Evolutionary conservation across 2,797 vertebrate genomes (phyloP), one percentile per base, ranked within the genome.

Genomic region (Sebastes iracundus): DNA sequence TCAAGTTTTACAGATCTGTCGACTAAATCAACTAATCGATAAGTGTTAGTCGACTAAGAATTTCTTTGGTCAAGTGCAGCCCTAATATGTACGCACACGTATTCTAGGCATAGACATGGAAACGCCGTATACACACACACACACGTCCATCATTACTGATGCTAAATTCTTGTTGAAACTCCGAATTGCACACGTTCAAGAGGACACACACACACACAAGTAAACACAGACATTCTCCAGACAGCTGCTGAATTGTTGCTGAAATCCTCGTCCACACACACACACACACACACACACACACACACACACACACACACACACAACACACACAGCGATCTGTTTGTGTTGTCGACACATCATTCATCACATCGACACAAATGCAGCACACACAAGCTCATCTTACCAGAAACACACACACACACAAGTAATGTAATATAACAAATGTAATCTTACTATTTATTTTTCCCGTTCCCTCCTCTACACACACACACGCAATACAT

Each of bases 281-380:
- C 63, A 59, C 27, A 28, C 27, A 27, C 27, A 27, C 27, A 27
- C 32, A 33, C 33, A 33, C 32, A 33, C 32, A 33, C 32, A 32
- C 3, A 12, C 33, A 60, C 78, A 70, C 69, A 60, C 63, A 60
- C 10, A 38, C 38, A 42, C 38, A 42, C 38, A 16, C 38, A 42
- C 38, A 13, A 14, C 38, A 63, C 78, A 70, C 70, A 63, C 61
- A 62, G 28, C 0, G 7, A 38, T 69, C 58, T 68, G 75, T 86
- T 84, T 81, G 81, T 65, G 46, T 52, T 81, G 70, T 75, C 73
- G 4, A 80, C 81, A 65, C 71, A 72, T 84, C 49, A 79, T 75
- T 80, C 77, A 77, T 63, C 86, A 80, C 73, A 66, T 52, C 2
- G 16, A 65, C 53, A n/a, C 72, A 70, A 25, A 75, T 62, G 14